Evolutionary conservation across 2,797 vertebrate genomes (phyloP).

Genomic region (Bovichtus diacanthus): DNA sequence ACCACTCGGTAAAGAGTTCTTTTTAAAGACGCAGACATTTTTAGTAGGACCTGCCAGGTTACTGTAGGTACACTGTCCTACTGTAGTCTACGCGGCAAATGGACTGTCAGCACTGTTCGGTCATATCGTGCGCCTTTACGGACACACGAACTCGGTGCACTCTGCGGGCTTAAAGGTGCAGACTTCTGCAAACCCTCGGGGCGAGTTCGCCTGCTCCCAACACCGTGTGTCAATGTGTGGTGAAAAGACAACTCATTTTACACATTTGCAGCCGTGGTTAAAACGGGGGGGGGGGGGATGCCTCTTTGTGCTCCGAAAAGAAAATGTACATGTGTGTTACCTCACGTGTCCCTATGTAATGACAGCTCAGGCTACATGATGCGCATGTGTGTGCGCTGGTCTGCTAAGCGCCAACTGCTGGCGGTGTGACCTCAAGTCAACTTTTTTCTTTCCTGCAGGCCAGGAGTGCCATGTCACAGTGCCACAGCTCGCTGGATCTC

Average conservation of each 20-base stretch:
- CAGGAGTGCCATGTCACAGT: constrained; percentile 38
- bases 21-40: constrained; percentile 86
- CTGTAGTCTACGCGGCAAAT: constrained; percentile 25
- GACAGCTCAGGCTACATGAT: constrained; percentile 54
- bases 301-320: constrained; percentile 14
- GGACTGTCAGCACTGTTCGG: constrained; percentile 37
- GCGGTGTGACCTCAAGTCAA: constrained; percentile 67
- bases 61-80: constrained; percentile 42
- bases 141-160: constrained; percentile 78
- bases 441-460: constrained; percentile 66
- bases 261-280: background rate
- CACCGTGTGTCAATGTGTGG: background rate
- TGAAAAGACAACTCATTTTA: background rate
- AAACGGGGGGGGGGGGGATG: background rate
- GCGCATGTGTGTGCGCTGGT: constrained; percentile 65
- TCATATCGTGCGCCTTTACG: constrained; percentile 66
- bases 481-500: constrained; percentile 9
- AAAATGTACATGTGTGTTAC: constrained; percentile 66
- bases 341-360: constrained; percentile 70
- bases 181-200: constrained; percentile 8
- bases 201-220: background rate
- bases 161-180: constrained; percentile 76
- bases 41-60: constrained; percentile 47
- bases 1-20: constrained; percentile 73
- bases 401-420: constrained; percentile 69